Base-by-base conservation (phyloP, 2,113 vertebrate species). In the Anhinga rufa region DNA sequence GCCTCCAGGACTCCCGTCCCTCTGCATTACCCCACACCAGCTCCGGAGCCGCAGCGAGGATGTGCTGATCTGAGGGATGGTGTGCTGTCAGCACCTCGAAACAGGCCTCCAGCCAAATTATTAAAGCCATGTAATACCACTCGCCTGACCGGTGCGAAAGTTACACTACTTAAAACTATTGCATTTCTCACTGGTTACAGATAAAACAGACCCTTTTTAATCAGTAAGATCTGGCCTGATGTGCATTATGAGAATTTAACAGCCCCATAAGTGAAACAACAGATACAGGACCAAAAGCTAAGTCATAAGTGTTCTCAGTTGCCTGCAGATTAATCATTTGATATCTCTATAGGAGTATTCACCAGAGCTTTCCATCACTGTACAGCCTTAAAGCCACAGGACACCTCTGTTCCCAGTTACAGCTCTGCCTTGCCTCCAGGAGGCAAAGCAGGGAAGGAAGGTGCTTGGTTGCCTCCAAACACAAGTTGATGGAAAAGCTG, bases 281-380 rank as follows among this genome's bases (percentile, higher is more conserved):
- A 90, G 81, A 84, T 69, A 77, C 22, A 88, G 44, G 32, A 91
- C 58, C 46, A 95, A 92, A 92, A 91, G 21, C 14, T 8, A 90
- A 83, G 19, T 82, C 14, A 2, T 58, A 94, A 87, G 48, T 62
- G 42, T 81, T 93, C 87, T 91, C 75, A 75, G 51, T 55, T 82
- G 46, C 71, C 71, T 74, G 26, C 44, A 81, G 54, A 92, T 93
- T 80, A 92, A 88, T 95, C 17, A 93, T 80, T 87, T 95, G 71
- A 17, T 71, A 54, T 72, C 75, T 88, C 66, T 69, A 66, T 26
- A 36, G 48, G 25, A 84, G 42, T 25, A 49, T 40, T 60, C 16
- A 36, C 57, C 70, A 90, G 90, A 66, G 55, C 10, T 81, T 83
- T 78, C 64, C n/a, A 57, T 68, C 68, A 60, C 48, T 22, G 17